These are phyloP conservation scores for Cecidostiba fungosa DNA, from an alignment of 2,888 invertebrate genomes.

Conservation along the genomic window DNA sequence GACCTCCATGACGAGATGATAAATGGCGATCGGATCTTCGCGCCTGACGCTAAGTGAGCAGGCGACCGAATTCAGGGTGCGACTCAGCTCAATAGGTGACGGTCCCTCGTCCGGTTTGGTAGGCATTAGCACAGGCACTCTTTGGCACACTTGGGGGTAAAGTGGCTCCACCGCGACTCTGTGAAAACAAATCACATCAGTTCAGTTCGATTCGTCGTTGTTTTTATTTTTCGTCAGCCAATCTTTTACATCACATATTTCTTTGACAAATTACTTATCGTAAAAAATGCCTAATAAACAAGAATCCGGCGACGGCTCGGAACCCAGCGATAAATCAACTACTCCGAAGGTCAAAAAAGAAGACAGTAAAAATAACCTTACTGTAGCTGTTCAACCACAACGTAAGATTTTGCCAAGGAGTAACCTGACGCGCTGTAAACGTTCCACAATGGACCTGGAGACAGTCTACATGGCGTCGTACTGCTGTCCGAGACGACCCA, in stretches of 20 bases:
- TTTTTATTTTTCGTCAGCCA: background rate
- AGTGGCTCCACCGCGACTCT: conserved; percentile 96
- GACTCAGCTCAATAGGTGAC: conserved; percentile 90
- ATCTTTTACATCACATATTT: background rate
- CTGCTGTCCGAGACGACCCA: background rate
- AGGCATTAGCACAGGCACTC: conserved; percentile 81
- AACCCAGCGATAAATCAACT: background rate
- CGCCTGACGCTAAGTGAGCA: conserved; percentile 92
- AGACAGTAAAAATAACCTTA: background rate
- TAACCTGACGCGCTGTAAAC: conserved; percentile 24
- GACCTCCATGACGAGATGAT: conserved; percentile 90
- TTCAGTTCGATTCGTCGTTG: background rate
- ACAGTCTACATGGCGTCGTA: conserved; percentile 47
- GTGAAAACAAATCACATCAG: conserved; percentile 61
- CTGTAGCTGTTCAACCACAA: background rate
- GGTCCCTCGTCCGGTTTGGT: conserved; percentile 78
- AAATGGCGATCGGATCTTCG: conserved; percentile 90
- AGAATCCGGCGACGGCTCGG: background rate
- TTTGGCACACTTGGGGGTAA: conserved; percentile 93
- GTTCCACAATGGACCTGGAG: conserved; percentile 17
- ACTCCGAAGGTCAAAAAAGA: background rate
- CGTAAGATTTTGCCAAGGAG: conserved; percentile 33
- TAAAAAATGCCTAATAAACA: background rate
- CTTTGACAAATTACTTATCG: background rate
- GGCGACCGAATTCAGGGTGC: conserved; percentile 91